Conservation (phyloP, 2,888 invertebrate genomes). For the Meloe dianella region DNA sequence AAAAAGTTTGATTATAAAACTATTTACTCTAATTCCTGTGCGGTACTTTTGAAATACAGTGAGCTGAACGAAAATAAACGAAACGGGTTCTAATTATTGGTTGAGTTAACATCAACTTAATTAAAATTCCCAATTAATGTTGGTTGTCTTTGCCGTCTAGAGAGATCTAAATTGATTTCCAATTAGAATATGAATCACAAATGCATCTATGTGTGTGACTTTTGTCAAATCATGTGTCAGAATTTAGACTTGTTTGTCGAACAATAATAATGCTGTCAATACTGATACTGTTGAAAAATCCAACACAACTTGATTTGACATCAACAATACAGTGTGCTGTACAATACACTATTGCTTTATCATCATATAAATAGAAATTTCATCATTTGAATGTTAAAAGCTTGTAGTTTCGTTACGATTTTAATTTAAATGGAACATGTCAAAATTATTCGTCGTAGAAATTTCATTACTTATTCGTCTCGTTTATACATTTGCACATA, state of each 20-base stretch:
- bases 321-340: background rate
- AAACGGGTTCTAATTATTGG: background rate
- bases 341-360: background rate
- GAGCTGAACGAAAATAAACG: background rate
- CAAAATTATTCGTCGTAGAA: background rate
- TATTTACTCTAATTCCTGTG: too few relatives aligned
- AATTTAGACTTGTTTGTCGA: background rate
- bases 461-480: background rate
- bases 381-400: background rate
- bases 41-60: too few relatives aligned
- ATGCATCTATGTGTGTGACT: background rate
- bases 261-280: constrained; percentile 3
- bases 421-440: background rate
- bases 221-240: background rate
- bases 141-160: background rate
- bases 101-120: background rate
- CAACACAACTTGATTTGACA: background rate
- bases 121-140: background rate
- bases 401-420: background rate
- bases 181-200: background rate
- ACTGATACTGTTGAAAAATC: background rate
- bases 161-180: background rate
- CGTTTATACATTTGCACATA: background rate
- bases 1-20: too few relatives aligned
- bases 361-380: background rate